Evolutionary conservation across 2,888 invertebrate genomes (phyloP).

Genomic region (Cerceris rybyensis): DNA sequence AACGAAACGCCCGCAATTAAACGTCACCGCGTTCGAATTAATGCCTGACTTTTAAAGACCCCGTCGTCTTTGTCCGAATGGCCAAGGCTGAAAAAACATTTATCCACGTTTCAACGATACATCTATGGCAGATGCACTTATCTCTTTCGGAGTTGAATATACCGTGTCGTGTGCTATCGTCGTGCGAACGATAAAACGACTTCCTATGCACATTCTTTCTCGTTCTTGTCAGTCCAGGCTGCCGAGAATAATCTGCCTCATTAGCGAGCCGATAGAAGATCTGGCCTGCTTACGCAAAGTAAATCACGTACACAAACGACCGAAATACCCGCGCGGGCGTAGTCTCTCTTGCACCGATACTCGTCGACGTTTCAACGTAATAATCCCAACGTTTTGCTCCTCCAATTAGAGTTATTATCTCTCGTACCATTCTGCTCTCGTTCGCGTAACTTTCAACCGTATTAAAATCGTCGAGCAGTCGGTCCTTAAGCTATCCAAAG

Average conservation of each 20-base stretch:
- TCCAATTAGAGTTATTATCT: conserved; percentile 32
- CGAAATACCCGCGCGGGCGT: conserved; percentile 16
- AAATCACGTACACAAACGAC: conserved; percentile 28
- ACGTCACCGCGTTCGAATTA: conserved; percentile 19
- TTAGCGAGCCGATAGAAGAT: conserved; percentile 65
- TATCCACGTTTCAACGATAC: conserved; percentile 13
- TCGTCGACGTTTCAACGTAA: conserved; percentile 17
- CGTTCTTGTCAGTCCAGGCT: conserved; percentile 62
- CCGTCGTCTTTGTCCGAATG: conserved; percentile 5
- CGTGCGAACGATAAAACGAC: conserved; percentile 67
- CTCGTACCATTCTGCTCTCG: background rate
- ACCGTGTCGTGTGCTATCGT: conserved; percentile 61
- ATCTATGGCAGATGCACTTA: conserved; percentile 64
- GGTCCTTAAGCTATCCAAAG: too few relatives aligned
- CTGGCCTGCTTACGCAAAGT: conserved; percentile 56
- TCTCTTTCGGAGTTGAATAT: conserved; percentile 47
- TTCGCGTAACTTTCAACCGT: background rate
- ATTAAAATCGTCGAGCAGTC: background rate
- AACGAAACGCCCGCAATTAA: conserved; percentile 19
- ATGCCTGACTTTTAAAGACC: conserved; percentile 18
- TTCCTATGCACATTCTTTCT: conserved; percentile 72
- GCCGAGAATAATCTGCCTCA: conserved; percentile 65
- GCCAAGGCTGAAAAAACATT: conserved; percentile 40
- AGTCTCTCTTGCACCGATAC: conserved; percentile 5
- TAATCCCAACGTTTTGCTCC: conserved; percentile 27